Evolutionary conservation across 35 echinoderm and acorn worm species (phyloP).

Genomic region (Heliocidaris tuberculata): DNA sequence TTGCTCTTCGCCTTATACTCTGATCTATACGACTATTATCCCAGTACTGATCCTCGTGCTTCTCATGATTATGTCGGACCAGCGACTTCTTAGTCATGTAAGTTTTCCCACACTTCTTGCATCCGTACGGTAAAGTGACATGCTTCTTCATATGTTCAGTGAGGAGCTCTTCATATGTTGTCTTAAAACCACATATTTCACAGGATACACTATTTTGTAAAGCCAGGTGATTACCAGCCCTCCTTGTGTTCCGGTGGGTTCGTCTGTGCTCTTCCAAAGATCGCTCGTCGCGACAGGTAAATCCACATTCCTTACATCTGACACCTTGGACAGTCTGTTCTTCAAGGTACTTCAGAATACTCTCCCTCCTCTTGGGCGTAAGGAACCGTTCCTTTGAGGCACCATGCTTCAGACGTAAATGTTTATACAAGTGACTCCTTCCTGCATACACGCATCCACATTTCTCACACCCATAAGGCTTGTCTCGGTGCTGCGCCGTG

Average conservation of each 20-base stretch:
- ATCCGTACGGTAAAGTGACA: neutral
- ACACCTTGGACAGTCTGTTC: neutral
- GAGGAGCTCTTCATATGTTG: neutral
- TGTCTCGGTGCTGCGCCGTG: neutral
- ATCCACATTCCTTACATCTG: neutral
- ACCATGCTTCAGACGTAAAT: slow-evolving; percentile 16
- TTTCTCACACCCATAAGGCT: neutral
- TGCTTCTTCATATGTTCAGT: neutral
- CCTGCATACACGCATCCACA: neutral
- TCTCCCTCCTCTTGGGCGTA: neutral
- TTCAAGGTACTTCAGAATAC: neutral
- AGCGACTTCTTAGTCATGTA: neutral
- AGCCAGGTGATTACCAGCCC: neutral
- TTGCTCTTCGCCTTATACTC: neutral
- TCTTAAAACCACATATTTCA: slow-evolving; percentile 10
- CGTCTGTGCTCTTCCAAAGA: neutral
- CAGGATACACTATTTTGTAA: neutral
- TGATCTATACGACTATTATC: neutral
- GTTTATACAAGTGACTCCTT: neutral
- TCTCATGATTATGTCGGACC: neutral
- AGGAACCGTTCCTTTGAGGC: neutral
- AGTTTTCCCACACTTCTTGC: neutral
- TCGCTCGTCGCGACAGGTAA: neutral
- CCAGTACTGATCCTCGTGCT: neutral
- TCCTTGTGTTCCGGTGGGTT: neutral